Percentiles rank a stretch among this genome's conserved stretches.
Conservation (phyloP, 64 coral and sea anemone genomes). For the Dendrophyllia cribrosa region DNA sequence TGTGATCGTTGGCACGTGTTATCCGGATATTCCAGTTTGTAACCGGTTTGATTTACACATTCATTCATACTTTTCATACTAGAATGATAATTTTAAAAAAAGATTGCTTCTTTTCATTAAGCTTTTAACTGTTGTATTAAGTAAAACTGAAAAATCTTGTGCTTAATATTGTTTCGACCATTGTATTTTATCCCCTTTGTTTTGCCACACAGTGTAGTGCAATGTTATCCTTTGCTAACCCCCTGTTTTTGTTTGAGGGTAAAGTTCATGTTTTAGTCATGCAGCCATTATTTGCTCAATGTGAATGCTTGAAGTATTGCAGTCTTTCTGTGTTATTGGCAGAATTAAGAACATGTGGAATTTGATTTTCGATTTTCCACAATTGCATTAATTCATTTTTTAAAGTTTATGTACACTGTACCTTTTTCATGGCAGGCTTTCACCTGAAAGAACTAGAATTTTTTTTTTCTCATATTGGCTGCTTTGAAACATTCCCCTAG, state of each 20-base stretch:
- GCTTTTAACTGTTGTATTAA: too few relatives aligned
- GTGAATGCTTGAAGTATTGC: not conserved
- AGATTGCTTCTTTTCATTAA: not conserved
- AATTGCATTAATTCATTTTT: too few relatives aligned
- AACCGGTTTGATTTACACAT: constrained; percentile 41
- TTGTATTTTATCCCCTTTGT: not conserved
- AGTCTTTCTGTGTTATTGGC: not conserved
- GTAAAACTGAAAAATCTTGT: not conserved
- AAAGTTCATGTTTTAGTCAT: constrained; percentile 8
- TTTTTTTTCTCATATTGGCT: too few relatives aligned
- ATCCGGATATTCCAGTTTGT: constrained; percentile 7
- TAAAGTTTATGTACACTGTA: too few relatives aligned
- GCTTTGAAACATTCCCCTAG: too few relatives aligned
- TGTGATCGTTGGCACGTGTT: constrained; percentile 32
- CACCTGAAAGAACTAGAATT: too few relatives aligned
- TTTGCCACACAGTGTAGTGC: not conserved
- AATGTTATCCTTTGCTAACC: not conserved
- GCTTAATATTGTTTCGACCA: not conserved
- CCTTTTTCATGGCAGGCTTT: too few relatives aligned
- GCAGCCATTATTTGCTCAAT: not conserved
- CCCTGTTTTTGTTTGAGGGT: not conserved
- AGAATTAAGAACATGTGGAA: too few relatives aligned
- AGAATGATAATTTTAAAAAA: not conserved
- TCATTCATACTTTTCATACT: not conserved
- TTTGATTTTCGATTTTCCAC: not conserved